Conservation (phyloP, 2,113 vertebrate species). For the Mungos mungo region DNA sequence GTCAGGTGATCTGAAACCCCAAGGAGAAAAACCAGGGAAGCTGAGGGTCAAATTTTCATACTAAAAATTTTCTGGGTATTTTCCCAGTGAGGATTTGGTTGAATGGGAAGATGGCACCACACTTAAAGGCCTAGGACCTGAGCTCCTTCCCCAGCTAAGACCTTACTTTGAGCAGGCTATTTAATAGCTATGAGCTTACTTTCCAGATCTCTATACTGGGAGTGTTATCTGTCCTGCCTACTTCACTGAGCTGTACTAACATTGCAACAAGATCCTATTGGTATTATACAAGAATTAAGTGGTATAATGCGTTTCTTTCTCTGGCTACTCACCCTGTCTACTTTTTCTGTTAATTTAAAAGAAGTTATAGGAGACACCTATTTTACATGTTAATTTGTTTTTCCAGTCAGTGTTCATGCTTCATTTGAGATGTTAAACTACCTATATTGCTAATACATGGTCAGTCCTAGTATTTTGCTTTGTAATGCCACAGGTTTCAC, state of each 20-base stretch:
- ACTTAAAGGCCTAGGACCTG: not conserved
- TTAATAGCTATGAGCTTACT: not conserved
- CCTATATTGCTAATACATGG: not conserved
- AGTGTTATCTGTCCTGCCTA: not conserved
- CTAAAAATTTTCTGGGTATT: not conserved
- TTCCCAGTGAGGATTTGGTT: not conserved
- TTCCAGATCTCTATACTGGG: not conserved
- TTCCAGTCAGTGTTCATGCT: not conserved
- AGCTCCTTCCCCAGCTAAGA: not conserved
- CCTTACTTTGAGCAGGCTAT: not conserved
- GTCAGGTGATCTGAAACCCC: not conserved
- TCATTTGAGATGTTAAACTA: not conserved
- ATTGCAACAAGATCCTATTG: not conserved
- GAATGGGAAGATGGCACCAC: not conserved
- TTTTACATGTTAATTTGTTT: slow-evolving; percentile 4
- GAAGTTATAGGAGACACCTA: not conserved
- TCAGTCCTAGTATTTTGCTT: slow-evolving; percentile 24
- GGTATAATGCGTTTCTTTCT: not conserved
- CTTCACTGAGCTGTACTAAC: not conserved
- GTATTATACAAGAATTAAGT: not conserved
- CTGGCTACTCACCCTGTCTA: not conserved
- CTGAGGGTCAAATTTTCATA: not conserved
- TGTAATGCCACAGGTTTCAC: not conserved
- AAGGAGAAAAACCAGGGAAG: not conserved
- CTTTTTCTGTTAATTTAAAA: not conserved